These are phyloP conservation scores for Semibalanus balanoides DNA, from an alignment of 1,140 invertebrate species.

Conservation along the genomic window DNA sequence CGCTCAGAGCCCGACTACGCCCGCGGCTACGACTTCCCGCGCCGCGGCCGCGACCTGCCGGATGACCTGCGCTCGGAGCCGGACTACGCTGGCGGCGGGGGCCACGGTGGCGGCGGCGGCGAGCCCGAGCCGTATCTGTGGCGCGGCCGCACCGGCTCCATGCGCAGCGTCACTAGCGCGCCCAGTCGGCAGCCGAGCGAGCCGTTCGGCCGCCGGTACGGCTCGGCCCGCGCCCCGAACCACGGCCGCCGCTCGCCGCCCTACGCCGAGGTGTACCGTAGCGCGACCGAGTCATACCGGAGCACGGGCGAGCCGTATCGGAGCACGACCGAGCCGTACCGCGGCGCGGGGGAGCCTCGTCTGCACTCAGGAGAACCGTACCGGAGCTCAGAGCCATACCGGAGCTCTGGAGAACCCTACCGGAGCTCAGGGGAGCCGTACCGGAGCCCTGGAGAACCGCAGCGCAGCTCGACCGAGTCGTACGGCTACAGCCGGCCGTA, in stretches of 20 bases:
- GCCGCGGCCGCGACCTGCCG: not conserved
- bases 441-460: too few relatives aligned
- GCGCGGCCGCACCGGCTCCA: not conserved
- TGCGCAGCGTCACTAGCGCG: not conserved
- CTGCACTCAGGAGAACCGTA: too few relatives aligned
- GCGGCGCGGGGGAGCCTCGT: too few relatives aligned
- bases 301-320: too few relatives aligned
- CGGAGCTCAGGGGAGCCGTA: too few relatives aligned
- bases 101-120: too few relatives aligned
- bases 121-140: not conserved
- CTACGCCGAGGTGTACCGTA: not conserved
- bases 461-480: too few relatives aligned
- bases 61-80: not conserved
- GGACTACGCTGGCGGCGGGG: not conserved
- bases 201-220: not conserved
- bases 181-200: not conserved
- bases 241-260: not conserved
- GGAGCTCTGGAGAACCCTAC: too few relatives aligned
- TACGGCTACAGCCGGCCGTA: not conserved
- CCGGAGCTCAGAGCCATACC: too few relatives aligned
- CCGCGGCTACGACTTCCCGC: not conserved
- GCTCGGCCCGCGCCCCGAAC: not conserved
- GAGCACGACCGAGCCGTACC: too few relatives aligned
- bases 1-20: not conserved
- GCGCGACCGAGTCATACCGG: too few relatives aligned